Evolutionary conservation across 2,113 vertebrate genomes (phyloP).

Genomic region (Dicentrarchus labrax): DNA sequence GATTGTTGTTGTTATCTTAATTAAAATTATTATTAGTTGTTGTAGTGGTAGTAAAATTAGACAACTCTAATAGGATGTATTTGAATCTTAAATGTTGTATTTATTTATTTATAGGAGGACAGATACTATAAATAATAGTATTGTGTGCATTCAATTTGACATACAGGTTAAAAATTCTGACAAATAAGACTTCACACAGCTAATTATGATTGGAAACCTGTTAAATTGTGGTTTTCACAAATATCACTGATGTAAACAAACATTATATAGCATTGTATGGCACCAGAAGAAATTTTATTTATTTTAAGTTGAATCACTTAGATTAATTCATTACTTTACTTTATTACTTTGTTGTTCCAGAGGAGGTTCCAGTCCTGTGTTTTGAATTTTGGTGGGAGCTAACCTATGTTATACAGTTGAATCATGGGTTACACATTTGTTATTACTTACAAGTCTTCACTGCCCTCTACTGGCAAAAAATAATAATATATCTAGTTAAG

Average conservation of each 20-base stretch:
- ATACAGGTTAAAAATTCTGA: not conserved
- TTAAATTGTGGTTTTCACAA: not conserved
- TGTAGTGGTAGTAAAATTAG: not conserved
- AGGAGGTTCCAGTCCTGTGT: not conserved
- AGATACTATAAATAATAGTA: not conserved
- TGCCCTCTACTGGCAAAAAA: conserved; percentile 52
- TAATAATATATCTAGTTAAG: not conserved
- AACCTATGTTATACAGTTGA: not conserved
- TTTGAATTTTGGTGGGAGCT: not conserved
- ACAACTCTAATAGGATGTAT: not conserved
- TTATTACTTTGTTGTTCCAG: not conserved
- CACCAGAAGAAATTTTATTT: not conserved
- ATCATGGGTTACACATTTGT: not conserved
- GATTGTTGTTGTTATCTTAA: not conserved
- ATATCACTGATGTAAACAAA: not conserved
- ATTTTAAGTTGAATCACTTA: not conserved
- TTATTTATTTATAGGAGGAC: not conserved
- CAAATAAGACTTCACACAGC: not conserved
- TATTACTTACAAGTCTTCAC: conserved; percentile 14
- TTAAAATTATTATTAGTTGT: not conserved
- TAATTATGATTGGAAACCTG: not conserved
- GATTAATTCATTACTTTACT: not conserved
- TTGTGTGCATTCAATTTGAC: too few relatives aligned
- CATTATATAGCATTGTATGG: not conserved
- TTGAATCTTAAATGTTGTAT: not conserved